Percentiles rank a stretch among this genome's conserved stretches.
These are phyloP conservation scores for Drosophila kokeensis DNA, from an alignment of 2,888 invertebrate species.

Conservation along the genomic window DNA sequence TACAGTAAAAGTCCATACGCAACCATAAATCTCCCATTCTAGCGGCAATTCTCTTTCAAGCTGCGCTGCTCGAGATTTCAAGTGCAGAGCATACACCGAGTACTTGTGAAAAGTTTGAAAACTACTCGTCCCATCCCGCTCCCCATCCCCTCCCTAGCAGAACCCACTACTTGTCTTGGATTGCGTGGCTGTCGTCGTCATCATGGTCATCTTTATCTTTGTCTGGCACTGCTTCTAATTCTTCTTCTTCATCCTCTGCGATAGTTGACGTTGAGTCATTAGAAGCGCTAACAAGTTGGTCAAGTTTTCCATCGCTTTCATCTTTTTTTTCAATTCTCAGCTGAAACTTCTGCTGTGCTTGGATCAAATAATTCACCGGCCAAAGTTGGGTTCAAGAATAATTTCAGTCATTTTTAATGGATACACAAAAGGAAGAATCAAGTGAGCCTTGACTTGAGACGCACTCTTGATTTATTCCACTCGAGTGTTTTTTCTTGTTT, in stretches of 20 bases:
- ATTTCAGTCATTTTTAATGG: conserved; percentile 37
- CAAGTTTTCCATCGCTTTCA: conserved; percentile 33
- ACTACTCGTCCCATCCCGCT: not conserved
- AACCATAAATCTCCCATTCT: conserved; percentile 5
- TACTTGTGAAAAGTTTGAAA: conserved; percentile 41
- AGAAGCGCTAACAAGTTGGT: conserved; percentile 57
- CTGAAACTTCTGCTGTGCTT: not conserved
- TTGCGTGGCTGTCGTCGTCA: conserved; percentile 5
- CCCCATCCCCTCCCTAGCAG: no score
- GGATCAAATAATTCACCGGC: conserved; percentile 17
- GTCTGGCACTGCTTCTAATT: conserved; percentile 26
- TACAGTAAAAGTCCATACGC: not conserved
- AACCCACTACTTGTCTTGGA: conserved; percentile 36
- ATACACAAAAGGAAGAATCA: conserved; percentile 7
- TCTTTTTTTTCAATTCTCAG: conserved; percentile 1
- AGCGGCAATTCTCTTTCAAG: conserved; percentile 18
- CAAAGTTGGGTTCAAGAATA: conserved; percentile 37
- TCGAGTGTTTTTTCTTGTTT: not conserved
- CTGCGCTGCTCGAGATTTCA: conserved; percentile 21
- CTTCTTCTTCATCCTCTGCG: not conserved
- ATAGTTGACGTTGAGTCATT: conserved; percentile 38
- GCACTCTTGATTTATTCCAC: not conserved
- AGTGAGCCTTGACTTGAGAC: conserved; percentile 5
- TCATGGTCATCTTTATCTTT: conserved; percentile 37
- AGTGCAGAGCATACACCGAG: conserved; percentile 44